Evolutionary conservation across 2,888 invertebrate species (phyloP), one percentile per base, ranked within the genome.

Genomic region (Leptinotarsa haldemani): DNA sequence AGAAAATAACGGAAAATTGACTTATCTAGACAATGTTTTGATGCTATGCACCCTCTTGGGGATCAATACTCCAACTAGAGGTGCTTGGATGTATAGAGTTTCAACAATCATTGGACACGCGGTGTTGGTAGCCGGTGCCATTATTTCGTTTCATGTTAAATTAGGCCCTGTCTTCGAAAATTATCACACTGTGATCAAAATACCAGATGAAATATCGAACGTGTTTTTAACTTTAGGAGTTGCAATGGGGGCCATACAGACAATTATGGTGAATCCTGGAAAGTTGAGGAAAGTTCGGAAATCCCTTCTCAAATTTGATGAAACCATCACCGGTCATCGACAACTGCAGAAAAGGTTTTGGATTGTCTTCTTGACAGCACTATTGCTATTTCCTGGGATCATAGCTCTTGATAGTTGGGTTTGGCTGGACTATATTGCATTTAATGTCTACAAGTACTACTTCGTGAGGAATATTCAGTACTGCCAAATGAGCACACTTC

Each of bases 221-320:
- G 30, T 70, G 30, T 70, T 70, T 47, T 56, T 70, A 15, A 64
- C 65, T 56, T 15, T 65, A 20, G 65, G 65, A n/a, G 65, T 70
- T 12, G 22, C 65, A 22, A 65, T 47, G 7, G n/a, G 30, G 3
- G 61, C 30, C 1, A 30, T 61, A 25, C 30, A 12, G 30, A 40
- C 5, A 30, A 12, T 61, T 0, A 40, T 30, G 18, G n/a, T 61
- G 16, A n/a, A n/a, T 40, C 61, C 61, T 30, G n/a, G 4, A 40
- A 40, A 40, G 30, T n/a, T 61, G n/a, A 16, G 16, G 3, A 3
- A 40, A 40, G 30, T 61, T 30, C 61, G 30, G n/a, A 5, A 40
- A 0, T 61, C 40, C 16, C 18, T 61, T 40, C n/a, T 61, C 3
- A 7, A 61, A 40, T 61, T 61, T 13, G 61, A 61, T n/a, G 12